phyloP scores from a whole-genome alignment of 2,797 vertebrate genomes.

The Ceryle rudis region DNA sequence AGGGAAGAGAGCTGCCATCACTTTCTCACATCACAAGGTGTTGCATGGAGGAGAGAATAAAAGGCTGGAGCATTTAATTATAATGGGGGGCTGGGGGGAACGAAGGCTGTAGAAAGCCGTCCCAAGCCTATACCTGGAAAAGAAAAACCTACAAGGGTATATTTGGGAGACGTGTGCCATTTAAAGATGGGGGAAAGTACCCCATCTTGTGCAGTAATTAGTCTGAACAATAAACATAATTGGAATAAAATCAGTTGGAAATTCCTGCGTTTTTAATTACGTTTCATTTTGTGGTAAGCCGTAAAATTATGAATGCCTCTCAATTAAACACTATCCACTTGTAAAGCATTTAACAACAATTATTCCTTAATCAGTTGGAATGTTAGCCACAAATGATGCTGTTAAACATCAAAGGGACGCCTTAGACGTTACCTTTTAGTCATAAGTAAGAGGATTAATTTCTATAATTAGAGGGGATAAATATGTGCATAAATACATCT shows the following conservation, averaged over 20 bases:
- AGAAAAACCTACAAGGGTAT: neutral
- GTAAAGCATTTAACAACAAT: constrained; percentile 83
- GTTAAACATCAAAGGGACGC: constrained; percentile 81
- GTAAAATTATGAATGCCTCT: constrained; percentile 80
- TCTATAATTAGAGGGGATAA: constrained; percentile 82
- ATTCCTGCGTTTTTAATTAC: constrained; percentile 81
- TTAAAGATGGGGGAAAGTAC: constrained; percentile 56
- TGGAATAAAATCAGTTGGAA: constrained; percentile 78
- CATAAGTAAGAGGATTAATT: constrained; percentile 84
- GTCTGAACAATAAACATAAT: constrained; percentile 80
- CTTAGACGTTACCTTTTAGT: constrained; percentile 81
- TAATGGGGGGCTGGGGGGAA: neutral
- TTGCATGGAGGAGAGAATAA: constrained; percentile 64
- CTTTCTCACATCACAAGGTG: constrained; percentile 79
- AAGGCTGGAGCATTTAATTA: constrained; percentile 64
- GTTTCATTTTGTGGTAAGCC: constrained; percentile 79
- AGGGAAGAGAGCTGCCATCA: constrained; percentile 75
- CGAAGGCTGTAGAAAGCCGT: neutral
- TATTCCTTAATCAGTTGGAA: constrained; percentile 81
- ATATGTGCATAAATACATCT: constrained; percentile 82
- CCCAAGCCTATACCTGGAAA: constrained; percentile 17
- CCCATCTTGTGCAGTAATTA: constrained; percentile 74
- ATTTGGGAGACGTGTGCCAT: constrained; percentile 56
- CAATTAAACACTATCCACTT: constrained; percentile 79
- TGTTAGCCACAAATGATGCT: constrained; percentile 80